Evolutionary conservation across 2,797 vertebrate species (phyloP).

Genomic region (Rhabdophis nuchalis): DNA sequence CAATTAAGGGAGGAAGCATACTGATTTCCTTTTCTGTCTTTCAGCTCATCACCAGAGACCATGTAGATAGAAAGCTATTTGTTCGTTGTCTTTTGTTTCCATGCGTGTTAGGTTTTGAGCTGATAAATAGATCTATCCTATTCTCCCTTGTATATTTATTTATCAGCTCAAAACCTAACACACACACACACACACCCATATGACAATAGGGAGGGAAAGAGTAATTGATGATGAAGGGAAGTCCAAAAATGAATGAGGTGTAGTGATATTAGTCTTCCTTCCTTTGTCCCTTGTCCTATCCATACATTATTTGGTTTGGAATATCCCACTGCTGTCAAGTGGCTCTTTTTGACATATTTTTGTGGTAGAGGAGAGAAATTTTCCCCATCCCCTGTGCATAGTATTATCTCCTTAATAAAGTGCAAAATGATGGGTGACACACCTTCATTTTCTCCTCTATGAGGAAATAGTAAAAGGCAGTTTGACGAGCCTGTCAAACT

Average conservation of each 20-base stretch:
- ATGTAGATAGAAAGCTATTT: too few relatives aligned
- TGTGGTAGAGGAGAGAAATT: neutral
- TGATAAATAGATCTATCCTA: too few relatives aligned
- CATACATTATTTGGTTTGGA: neutral
- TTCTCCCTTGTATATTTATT: too few relatives aligned
- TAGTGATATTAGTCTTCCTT: neutral
- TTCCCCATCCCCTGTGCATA: neutral
- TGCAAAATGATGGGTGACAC: neutral
- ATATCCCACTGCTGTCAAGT: neutral
- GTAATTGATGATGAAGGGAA: neutral
- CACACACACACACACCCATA: too few relatives aligned
- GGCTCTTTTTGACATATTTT: neutral
- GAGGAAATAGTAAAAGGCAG: neutral
- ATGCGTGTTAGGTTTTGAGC: too few relatives aligned
- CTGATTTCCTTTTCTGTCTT: too few relatives aligned
- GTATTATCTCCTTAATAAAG: neutral
- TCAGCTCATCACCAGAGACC: too few relatives aligned
- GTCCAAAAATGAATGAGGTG: neutral
- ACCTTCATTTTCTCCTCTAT: neutral
- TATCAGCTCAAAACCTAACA: too few relatives aligned
- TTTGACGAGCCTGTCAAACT: neutral
- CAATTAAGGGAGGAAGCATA: too few relatives aligned
- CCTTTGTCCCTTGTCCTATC: too few relatives aligned
- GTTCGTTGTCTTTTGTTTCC: too few relatives aligned
- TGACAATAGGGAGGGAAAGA: neutral